Base-by-base conservation (phyloP, 2,888 invertebrate species). In the Amiota mariae region DNA sequence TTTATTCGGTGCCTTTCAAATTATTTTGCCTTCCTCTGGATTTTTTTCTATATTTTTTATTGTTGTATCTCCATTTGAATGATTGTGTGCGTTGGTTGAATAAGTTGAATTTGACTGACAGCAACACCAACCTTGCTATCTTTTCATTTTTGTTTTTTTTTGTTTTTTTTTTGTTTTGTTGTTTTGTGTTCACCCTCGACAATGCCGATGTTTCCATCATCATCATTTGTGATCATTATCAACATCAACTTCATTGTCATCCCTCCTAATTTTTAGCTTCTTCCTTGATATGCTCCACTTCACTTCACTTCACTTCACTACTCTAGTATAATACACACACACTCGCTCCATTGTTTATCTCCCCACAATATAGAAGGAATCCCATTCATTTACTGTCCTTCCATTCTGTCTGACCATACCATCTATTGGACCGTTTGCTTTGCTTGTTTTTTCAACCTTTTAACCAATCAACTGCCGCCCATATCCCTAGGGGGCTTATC, bases 71-170 rank as follows among this genome's bases (percentile, higher is more conserved):
- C 63, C 13, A 63, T 63, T 59, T 59, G 20, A 59, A 20, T 36
- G 36, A 36, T 18, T 59, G 20, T 20, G 24, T 59, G 18, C 59
- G 63, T 63, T 46, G 63, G 36, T 2, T n/a, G 12, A 51, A n/a
- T n/a, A 12, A 51, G 54, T 51, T n/a, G n/a, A 63, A 63, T 36
- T 63, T 63, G 63, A 63, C 63, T 63, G 63, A 63, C 63, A 63
- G 63, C 18, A 63, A 36, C 63, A 61, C 61, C 24, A 61, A 61
- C 20, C 13, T 51, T 4, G 54, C n/a, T 51, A 12, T 51, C 54
- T n/a, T n/a, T 51, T n/a, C n/a, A 51, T n/a, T 51, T 36, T 36
- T 36, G 2, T 36, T 24, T 3, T 24, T 24, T 2, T 24, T 24
- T 24, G n/a, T n/a, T n/a, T n/a, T n/a, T n/a, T n/a, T n/a, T n/a